Base-by-base conservation (phyloP, 1,140 invertebrate genomes). In the Diorhabda elongata region DNA sequence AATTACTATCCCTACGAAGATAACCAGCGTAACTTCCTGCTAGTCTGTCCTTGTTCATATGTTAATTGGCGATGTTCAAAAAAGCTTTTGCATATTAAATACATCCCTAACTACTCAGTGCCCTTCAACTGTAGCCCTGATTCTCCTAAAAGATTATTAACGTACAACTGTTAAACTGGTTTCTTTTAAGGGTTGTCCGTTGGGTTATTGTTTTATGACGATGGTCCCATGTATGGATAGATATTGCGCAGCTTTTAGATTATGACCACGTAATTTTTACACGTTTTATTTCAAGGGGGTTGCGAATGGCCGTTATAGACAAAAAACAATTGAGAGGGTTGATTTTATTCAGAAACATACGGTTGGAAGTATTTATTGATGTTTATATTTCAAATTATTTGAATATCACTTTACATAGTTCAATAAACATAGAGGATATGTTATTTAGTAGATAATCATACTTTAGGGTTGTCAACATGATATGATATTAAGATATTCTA, bases 1-100 rank as follows among this genome's bases (percentile, higher is more conserved):
- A 52, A 52, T 52, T 52, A 52, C 47, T 6, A 8, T 52, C 47
- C 47, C 47, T 6, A 52, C 47, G 47, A 52, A 5, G 47, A 52
- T 26, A 26, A 26, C 26, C 26, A 26, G 26, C 59, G 64, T 9
- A 7, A 58, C 57, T 70, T 59, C 57, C 68, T 67, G 66, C 63
- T 62, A 65, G 67, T 52, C 47, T 4, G 6, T 52, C 47, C 45
- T 59, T 60, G 64, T 63, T 70, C 71, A 73, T 73, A 73, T 73
- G 71, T 68, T 73, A 73, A 73, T 73, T 66, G 63, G 70, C 44
- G 52, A 41, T 57, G 44, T 43, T 62, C 43, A 61, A 64, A 64
- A 42, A 69, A 65, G 64, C 52, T 5, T 65, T 67, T 61, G 64
- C 71, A 66, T 67, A 72, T 69, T 72, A 69, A 72, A 67, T 66